Evolutionary conservation across 2,113 vertebrate species (phyloP).

Genomic region (Glareola pratincola): DNA sequence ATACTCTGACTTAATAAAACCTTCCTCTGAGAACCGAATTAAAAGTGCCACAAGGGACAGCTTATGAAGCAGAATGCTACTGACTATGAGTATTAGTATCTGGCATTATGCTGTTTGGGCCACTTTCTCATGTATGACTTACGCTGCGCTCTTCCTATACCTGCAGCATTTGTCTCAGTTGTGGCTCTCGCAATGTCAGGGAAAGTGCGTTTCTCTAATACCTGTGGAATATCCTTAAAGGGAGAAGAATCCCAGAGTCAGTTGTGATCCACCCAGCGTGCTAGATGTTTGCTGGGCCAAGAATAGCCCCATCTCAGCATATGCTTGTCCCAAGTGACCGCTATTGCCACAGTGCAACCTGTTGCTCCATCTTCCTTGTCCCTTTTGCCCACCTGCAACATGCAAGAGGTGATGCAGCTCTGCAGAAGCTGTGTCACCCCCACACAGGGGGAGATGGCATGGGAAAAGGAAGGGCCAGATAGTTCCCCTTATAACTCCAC

Average conservation of each 20-base stretch:
- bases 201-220: neutral
- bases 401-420: neutral
- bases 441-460: neutral
- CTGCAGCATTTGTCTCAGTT: accelerated
- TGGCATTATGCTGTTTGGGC: neutral
- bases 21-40: neutral
- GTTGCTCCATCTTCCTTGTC: neutral
- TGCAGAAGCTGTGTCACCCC: neutral
- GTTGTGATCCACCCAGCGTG: neutral
- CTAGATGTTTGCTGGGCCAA: neutral
- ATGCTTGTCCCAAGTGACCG: accelerated
- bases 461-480: neutral
- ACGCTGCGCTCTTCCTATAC: neutral
- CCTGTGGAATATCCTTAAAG: neutral
- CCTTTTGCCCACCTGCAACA: neutral
- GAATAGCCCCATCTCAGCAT: accelerated
- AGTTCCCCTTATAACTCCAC: neutral
- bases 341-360: neutral
- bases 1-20: constrained; percentile 25
- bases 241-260: neutral
- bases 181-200: neutral
- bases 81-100: constrained; percentile 11
- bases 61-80: constrained; percentile 33
- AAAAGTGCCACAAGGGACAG: neutral
- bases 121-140: neutral